Evolutionary conservation across 30 jellyfish, hydroid and myxozoan species (phyloP), one percentile per base, ranked within the genome.

Genomic region (Pseudorhiza aurosa): DNA sequence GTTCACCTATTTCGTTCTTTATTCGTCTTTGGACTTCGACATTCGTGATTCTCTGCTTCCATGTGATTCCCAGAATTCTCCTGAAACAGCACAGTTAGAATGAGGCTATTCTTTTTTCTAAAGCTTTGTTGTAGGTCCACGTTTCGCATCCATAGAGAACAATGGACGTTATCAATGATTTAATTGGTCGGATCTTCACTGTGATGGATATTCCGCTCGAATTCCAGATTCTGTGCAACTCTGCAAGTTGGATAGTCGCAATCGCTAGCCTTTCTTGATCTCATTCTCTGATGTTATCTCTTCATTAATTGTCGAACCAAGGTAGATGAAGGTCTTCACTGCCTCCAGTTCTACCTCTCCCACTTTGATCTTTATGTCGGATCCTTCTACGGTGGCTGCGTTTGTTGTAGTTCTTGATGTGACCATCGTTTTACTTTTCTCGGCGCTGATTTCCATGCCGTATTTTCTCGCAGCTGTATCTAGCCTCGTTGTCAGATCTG

Each of bases 181-280:
- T 58, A 36, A 58, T 12, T 42, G 27, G 28, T 26, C 28, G 21
- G 18, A 65, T 65, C 79, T 65, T 65, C 65, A 65, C 27, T 36
- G 62, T 35, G 63, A 35, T 65, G 58, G 79, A 65, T n/a, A 65
- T 65, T 27, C 64, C 79, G 35, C 58, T 65, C 79, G 79, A 65
- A 30, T 40, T 65, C 79, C 79, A 65, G 59, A 65, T 31, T 65
- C 79, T 65, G 79, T 21, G 29, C 79, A 65, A 40, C 35, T 65
- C 35, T 17, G 79, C 79, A 40, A 65, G 79, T 36, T 65, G 79
- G 79, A 27, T 65, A 65, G 79, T 65, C n/a, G 79, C 79, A 65
- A 65, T 65, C 35, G 79, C 79, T 40, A 65, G 79, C 62, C 79
- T 65, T 31, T n/a, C n/a, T n/a, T n/a, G n/a, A n/a, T n/a, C n/a